Evolutionary conservation across 1,140 invertebrate genomes (phyloP), one percentile per base, ranked within the genome.

Genomic region (Papilio xuthus): DNA sequence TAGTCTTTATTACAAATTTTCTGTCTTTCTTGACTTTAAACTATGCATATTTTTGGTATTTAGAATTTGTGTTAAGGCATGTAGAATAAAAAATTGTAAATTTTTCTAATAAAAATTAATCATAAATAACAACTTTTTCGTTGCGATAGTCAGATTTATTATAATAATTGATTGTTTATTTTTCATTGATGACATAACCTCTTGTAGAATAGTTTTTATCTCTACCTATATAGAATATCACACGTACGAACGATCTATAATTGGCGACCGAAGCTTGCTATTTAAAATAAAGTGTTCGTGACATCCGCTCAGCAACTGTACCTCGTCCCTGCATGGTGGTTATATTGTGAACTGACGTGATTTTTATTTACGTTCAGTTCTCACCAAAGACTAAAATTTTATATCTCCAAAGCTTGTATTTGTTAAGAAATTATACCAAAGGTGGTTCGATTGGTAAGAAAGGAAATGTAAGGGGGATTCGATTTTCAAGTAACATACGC

Each of bases 301-400:
- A 73, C 71, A 73, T 73, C 71, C 71, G 71, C 23, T 73, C 41
- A 42, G 42, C 12, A 73, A 73, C 71, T 73, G 70, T 72, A 44
- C 71, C 20, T 73, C 20, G 42, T 70, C 20, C 41, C 13, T 73
- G 71, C 42, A 73, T 26, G 12, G 71, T 70, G 18, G 28, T 42
- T 70, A 42, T 70, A 70, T 32, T 70, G 32, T 70, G 32, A n/a
- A 32, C n/a, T n/a, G 28, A 69, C 13, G 67, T 32, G 20, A 26
- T 60, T 26, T 60, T 60, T 67, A 28, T 15, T 67, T 13, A 28
- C 9, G 60, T 32, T 67, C 26, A 15, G 12, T 67, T 67, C 60
- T 28, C 23, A 67, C 56, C 56, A 4, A 20, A 53, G n/a, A 53
- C 4, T 6, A 67, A 67, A 18, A 2, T 28, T 67, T 67, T 67